Evolutionary conservation across 2,113 vertebrate species (phyloP).

Genomic region (Dipodomys stephensi): DNA sequence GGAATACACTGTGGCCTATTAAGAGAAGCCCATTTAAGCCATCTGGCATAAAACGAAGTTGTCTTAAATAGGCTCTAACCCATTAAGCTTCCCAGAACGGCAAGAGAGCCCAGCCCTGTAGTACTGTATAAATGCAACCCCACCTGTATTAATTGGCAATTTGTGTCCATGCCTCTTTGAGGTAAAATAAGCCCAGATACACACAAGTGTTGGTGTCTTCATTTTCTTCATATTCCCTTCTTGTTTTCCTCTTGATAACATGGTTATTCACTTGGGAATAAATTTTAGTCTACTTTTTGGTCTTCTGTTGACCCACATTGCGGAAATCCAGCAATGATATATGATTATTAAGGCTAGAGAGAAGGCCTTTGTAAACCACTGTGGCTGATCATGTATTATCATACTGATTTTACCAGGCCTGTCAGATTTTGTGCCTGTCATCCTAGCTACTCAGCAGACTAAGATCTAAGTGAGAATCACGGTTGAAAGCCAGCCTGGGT

Average conservation of each 20-base stretch:
- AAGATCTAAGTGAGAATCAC: too few relatives aligned
- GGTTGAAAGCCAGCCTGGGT: too few relatives aligned
- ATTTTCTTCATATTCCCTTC: not conserved
- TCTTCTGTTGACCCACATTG: not conserved
- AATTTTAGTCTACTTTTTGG: not conserved
- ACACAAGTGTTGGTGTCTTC: not conserved
- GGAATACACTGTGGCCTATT: slow-evolving; percentile 75
- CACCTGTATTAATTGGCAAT: not conserved
- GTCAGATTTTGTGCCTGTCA: too few relatives aligned
- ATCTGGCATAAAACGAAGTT: slow-evolving; percentile 63
- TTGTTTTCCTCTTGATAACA: not conserved
- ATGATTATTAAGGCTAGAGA: not conserved
- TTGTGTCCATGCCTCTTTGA: slow-evolving; percentile 24
- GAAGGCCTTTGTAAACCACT: slow-evolving; percentile 21
- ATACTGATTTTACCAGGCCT: not conserved
- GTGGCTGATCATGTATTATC: not conserved
- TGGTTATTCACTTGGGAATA: not conserved
- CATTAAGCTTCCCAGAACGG: not conserved
- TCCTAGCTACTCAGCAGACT: too few relatives aligned
- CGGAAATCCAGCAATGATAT: not conserved
- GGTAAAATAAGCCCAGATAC: not conserved
- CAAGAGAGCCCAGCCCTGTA: not conserved
- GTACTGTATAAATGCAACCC: not conserved
- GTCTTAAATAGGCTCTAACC: slow-evolving; percentile 64
- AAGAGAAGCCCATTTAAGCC: slow-evolving; percentile 72